Conservation (phyloP, 2,113 vertebrate genomes). For the Nibea coibor region DNA sequence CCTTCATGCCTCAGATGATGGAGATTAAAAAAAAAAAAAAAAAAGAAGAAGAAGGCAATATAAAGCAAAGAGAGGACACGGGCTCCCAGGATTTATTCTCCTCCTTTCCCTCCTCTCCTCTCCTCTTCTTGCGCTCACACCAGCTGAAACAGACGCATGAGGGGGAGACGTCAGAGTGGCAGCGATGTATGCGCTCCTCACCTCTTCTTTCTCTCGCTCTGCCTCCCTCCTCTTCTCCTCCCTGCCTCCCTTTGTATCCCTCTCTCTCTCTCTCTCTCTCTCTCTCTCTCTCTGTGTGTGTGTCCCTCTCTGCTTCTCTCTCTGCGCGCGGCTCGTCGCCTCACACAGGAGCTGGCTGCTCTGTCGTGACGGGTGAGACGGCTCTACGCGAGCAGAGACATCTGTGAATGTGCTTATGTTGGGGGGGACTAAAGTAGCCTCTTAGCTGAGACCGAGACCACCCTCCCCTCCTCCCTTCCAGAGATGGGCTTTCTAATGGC, state of each 20-base stretch:
- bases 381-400: conserved; percentile 81
- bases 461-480: conserved; percentile 82
- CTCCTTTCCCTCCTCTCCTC: conserved; percentile 28
- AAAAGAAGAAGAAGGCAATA: conserved; percentile 13
- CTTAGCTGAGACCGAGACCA: conserved; percentile 83
- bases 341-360: conserved; percentile 58
- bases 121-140: conserved; percentile 56
- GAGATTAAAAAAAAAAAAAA: conserved; percentile 28
- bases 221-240: conserved; percentile 41
- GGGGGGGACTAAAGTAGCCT: conserved; percentile 81
- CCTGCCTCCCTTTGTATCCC: conserved; percentile 44
- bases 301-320: conserved; percentile 9
- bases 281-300: conserved; percentile 38
- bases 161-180: conserved; percentile 68
- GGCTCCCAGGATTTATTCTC: conserved; percentile 66
- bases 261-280: conserved; percentile 38
- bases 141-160: conserved; percentile 44
- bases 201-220: conserved; percentile 55
- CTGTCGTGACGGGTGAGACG: conserved; percentile 65
- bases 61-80: conserved; percentile 48
- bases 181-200: conserved; percentile 65
- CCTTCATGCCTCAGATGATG: conserved; percentile 66
- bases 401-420: conserved; percentile 88
- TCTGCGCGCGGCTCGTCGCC: conserved; percentile 37
- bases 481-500: conserved; percentile 87